Evolutionary conservation across 2,797 vertebrate species (phyloP), one percentile per base, ranked within the genome.

Genomic region (Orestias chungarensis): DNA sequence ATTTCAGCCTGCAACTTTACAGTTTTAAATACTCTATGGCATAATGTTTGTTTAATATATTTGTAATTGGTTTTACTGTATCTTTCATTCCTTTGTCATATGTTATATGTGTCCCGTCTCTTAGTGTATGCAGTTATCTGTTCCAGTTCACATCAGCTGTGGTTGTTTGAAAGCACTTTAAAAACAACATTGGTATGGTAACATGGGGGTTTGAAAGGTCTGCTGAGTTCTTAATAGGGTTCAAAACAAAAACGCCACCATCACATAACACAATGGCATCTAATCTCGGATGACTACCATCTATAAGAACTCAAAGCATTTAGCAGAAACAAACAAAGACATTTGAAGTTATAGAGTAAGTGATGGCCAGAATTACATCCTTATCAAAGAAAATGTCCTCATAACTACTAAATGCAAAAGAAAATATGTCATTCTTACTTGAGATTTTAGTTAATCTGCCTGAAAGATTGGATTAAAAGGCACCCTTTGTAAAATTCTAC

Each of bases 401-500:
- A 31, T 42, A 64, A 54, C 7, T 62, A 40, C 6, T 7, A 0
- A 44, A 43, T 15, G n/a, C n/a, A 23, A 5, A 14, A 29, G 1
- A 29, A 62, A 40, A 40, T 27, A 18, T 40, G 4, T 31, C 31
- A 47, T 29, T 31, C 11, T 9, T 64, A 1, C 25, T 2, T 49
- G 52, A 15, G 40, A 20, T 18, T 14, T 61, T 50, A 25, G 29
- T 31, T 59, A 23, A 65, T 20, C 17, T 71, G n/a, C 35, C n/a
- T 23, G 2, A 31, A 42, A 49, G 4, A 12, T 43, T n/a, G 46
- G 38, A 29, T 20, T 17, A 57, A 66, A 25, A 65, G 42, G 2
- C 15, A n/a, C 27, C 7, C 59, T 70, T 74, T 25, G 1, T n/a
- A n/a, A 66, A 17, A 44, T 66, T 38, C 76, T 29, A 27, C 38